These are phyloP conservation scores for Centropristis striata DNA, from an alignment of 2,113 vertebrate genomes.

Conservation along the genomic window DNA sequence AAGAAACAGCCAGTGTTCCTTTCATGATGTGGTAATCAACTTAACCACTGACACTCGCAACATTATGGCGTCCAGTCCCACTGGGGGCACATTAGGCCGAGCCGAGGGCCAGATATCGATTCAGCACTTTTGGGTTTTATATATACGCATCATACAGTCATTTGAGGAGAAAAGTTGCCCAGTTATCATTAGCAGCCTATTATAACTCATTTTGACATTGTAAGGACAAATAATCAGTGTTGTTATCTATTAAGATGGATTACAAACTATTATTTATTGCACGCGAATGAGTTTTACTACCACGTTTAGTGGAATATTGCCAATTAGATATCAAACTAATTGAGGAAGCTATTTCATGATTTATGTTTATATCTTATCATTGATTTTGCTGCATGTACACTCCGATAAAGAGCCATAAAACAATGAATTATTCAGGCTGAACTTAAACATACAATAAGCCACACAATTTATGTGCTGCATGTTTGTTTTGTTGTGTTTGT, in stretches of 20 bases:
- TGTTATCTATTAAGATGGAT: not conserved
- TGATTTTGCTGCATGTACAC: not conserved
- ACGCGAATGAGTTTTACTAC: not conserved
- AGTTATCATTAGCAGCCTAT: not conserved
- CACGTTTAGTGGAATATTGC: not conserved
- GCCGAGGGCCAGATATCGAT: slow-evolving; percentile 29
- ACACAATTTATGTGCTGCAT: not conserved
- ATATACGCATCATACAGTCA: not conserved
- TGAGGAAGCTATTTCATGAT: not conserved
- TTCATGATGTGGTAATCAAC: slow-evolving; percentile 49
- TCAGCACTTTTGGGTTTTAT: slow-evolving; percentile 9
- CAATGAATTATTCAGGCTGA: not conserved
- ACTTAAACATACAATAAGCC: not conserved
- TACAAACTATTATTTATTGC: not conserved
- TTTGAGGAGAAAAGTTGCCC: not conserved
- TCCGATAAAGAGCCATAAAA: not conserved
- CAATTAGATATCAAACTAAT: not conserved
- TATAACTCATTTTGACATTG: not conserved
- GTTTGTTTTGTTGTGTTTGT: not conserved
- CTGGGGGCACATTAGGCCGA: slow-evolving; percentile 4
- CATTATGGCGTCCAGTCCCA: slow-evolving; percentile 22
- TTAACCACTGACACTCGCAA: slow-evolving; percentile 38
- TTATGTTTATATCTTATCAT: not conserved
- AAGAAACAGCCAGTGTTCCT: slow-evolving; percentile 24
- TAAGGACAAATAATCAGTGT: not conserved